phyloP scores from a whole-genome alignment of 2,888 invertebrate species.

The Cephus pulcher region DNA sequence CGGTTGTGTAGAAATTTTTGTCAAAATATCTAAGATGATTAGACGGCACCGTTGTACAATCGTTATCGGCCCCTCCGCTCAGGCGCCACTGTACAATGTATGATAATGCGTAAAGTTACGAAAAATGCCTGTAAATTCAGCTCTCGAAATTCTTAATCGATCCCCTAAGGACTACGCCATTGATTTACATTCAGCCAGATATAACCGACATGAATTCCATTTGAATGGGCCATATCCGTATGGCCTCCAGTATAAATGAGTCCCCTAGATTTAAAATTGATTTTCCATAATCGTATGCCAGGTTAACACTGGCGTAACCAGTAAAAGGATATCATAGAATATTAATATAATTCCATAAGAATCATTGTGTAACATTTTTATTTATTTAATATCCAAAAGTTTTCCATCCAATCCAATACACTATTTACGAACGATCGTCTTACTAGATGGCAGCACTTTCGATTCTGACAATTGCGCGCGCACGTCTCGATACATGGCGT shows the following conservation, averaged over 20 bases:
- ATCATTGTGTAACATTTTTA: background rate
- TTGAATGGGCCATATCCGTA: background rate
- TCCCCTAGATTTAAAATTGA: background rate
- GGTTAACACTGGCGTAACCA: background rate
- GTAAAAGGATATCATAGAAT: background rate
- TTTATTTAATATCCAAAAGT: background rate
- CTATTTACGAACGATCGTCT: background rate
- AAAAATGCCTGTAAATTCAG: background rate
- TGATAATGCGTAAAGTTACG: background rate
- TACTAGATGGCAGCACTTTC: background rate
- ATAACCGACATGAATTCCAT: background rate
- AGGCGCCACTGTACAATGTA: background rate
- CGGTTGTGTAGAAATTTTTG: no score
- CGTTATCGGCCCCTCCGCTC: fast-evolving
- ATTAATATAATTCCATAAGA: background rate
- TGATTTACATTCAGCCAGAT: background rate
- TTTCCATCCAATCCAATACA: background rate
- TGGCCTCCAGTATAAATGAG: background rate
- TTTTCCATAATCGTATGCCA: background rate
- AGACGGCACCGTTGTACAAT: background rate
- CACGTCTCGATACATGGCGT: conserved; percentile 33
- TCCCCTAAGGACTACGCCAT: background rate
- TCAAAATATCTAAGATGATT: background rate
- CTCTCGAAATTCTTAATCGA: background rate
- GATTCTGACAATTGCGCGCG: conserved; percentile 24